phyloP scores from a whole-genome alignment of 2,888 invertebrate species.

The Drosophila putrida region DNA sequence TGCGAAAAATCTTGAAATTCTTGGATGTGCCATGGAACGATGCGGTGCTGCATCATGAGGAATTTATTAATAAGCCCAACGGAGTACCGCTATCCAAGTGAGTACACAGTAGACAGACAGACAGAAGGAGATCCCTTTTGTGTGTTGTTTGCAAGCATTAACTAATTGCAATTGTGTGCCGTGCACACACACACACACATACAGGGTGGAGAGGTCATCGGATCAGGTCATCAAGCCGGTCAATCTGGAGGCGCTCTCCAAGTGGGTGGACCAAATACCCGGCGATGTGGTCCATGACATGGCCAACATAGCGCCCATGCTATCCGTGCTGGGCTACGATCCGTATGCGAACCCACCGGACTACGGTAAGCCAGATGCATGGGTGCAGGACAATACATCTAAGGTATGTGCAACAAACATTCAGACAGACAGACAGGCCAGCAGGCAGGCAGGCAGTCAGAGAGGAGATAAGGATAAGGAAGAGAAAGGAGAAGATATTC shows the following conservation, averaged over 20 bases:
- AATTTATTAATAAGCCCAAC: slow-evolving; percentile 97
- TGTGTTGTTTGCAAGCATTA: not conserved
- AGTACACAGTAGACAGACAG: slow-evolving; percentile 82
- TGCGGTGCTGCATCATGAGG: slow-evolving; percentile 98
- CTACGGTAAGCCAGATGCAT: slow-evolving; percentile 94
- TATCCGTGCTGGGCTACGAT: slow-evolving; percentile 96
- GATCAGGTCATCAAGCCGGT: slow-evolving; percentile 99
- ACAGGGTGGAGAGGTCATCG: slow-evolving; percentile 97
- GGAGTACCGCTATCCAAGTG: slow-evolving; percentile 98
- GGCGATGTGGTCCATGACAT: slow-evolving; percentile 96
- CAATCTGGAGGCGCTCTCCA: slow-evolving; percentile 96
- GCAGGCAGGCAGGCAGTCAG: slow-evolving; percentile 54
- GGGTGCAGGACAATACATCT: slow-evolving; percentile 89
- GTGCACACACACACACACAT: no score
- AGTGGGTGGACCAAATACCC: slow-evolving; percentile 96
- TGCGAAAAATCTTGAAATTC: slow-evolving; percentile 94
- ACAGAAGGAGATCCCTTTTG: not conserved
- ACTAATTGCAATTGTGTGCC: slow-evolving; percentile 27
- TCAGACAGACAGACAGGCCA: slow-evolving; percentile 53
- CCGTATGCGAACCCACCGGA: slow-evolving; percentile 98
- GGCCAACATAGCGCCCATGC: slow-evolving; percentile 97
- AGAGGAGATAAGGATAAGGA: not conserved
- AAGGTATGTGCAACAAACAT: slow-evolving; percentile 82
- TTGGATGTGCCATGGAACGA: slow-evolving; percentile 97
- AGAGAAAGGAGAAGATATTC: not conserved